Evolutionary conservation across 2,888 invertebrate species (phyloP).

Genomic region (Tetheella fluctuosa): DNA sequence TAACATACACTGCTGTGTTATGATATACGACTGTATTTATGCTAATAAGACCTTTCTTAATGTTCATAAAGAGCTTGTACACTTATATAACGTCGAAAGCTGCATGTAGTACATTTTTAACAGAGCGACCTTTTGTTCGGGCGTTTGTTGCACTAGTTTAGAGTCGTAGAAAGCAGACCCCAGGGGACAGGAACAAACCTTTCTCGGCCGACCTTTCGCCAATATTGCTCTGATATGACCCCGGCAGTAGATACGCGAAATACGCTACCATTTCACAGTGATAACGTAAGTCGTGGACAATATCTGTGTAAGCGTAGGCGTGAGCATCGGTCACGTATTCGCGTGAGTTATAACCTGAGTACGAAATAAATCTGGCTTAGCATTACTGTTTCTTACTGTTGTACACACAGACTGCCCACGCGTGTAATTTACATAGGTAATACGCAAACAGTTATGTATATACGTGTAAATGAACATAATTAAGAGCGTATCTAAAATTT

Average conservation of each 20-base stretch:
- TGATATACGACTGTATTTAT: slow-evolving; percentile 11
- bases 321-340: slow-evolving; percentile 81
- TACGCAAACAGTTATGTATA: slow-evolving; percentile 18
- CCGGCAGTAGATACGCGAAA: slow-evolving; percentile 65
- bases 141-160: slow-evolving; percentile 73
- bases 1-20: neutral
- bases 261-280: slow-evolving; percentile 72
- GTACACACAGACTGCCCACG: slow-evolving; percentile 64
- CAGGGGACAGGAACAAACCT: slow-evolving; percentile 75
- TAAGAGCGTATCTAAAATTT: neutral
- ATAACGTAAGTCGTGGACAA: slow-evolving; percentile 59
- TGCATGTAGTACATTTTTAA: slow-evolving; percentile 39
- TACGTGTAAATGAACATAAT: slow-evolving; percentile 5
- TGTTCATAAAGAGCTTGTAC: slow-evolving; percentile 11
- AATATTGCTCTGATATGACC: slow-evolving; percentile 64
- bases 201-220: slow-evolving; percentile 71
- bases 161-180: slow-evolving; percentile 72
- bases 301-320: slow-evolving; percentile 64
- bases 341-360: slow-evolving; percentile 74
- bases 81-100: slow-evolving; percentile 37
- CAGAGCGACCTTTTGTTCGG: slow-evolving; percentile 47
- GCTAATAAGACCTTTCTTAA: slow-evolving; percentile 9
- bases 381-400: slow-evolving; percentile 41
- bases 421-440: slow-evolving; percentile 46
- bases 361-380: slow-evolving; percentile 72